A percentile compares a stretch with the other conserved stretches of the same genome.
These are phyloP conservation scores for Caenorhabditis brenneri DNA, from an alignment of 1,140 invertebrate genomes.

Conservation along the genomic window DNA sequence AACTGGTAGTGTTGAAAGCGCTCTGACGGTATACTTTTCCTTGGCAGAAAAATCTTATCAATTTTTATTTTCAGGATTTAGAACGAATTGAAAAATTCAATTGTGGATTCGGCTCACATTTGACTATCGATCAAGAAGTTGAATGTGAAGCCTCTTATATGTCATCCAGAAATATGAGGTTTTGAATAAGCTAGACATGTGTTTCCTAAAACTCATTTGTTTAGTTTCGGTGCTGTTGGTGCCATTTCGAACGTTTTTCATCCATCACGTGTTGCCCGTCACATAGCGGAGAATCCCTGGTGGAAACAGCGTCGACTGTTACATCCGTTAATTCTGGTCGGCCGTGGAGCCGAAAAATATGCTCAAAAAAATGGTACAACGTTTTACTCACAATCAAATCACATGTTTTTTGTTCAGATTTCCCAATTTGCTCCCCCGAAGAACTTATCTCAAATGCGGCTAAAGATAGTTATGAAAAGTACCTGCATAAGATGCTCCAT, in stretches of 20 bases:
- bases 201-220: not conserved
- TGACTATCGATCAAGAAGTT: conserved; percentile 41
- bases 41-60: too few relatives aligned
- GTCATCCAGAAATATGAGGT: conserved; percentile 36
- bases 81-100: conserved; percentile 38
- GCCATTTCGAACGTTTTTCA: conserved; percentile 24
- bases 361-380: not conserved
- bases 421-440: conserved; percentile 9
- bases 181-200: not conserved
- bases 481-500: not conserved
- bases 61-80: not conserved
- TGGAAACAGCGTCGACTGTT: conserved; percentile 9
- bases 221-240: conserved; percentile 26
- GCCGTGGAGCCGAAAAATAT: conserved; percentile 28
- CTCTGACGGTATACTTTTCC: not conserved
- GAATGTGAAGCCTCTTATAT: conserved; percentile 37
- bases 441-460: conserved; percentile 15
- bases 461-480: conserved; percentile 30
- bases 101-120: conserved; percentile 39
- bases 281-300: not conserved
- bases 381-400: not conserved
- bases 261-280: not conserved
- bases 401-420: not conserved
- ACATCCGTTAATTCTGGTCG: conserved; percentile 13
- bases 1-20: not conserved